Evolutionary conservation across 2,113 vertebrate species (phyloP).

Genomic region (Microcebus murinus): DNA sequence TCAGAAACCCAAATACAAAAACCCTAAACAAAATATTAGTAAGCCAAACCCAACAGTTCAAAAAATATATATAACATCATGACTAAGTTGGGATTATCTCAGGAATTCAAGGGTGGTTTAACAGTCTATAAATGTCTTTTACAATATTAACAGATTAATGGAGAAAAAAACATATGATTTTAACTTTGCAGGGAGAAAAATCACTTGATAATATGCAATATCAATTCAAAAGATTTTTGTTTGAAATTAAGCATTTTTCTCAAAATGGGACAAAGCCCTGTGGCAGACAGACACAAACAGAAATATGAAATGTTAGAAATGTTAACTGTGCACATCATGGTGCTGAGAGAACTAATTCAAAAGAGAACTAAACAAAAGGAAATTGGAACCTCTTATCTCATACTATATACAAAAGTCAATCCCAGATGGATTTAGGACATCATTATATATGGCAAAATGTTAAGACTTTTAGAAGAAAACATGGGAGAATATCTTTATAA

Average conservation of each 20-base stretch:
- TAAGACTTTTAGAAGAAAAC: neutral
- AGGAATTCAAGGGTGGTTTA: constrained; percentile 9
- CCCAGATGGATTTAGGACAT: neutral
- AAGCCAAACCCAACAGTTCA: neutral
- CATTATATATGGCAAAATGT: neutral
- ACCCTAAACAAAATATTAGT: neutral
- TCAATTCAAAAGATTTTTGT: neutral
- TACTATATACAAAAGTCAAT: neutral
- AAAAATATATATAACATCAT: neutral
- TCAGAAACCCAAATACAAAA: neutral
- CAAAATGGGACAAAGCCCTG: neutral
- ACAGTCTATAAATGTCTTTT: constrained; percentile 10
- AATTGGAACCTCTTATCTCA: neutral
- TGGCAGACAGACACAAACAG: neutral
- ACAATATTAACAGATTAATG: constrained; percentile 8
- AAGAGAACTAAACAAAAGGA: neutral
- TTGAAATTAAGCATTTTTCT: neutral
- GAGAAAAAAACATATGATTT: neutral
- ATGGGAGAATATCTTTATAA: neutral
- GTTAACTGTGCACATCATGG: neutral
- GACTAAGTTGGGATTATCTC: neutral
- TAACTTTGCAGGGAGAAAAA: neutral
- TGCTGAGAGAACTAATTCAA: neutral
- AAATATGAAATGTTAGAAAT: constrained; percentile 8
- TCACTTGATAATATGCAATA: neutral